Evolutionary conservation across 2,888 invertebrate genomes (phyloP), one percentile per base, ranked within the genome.

Genomic region (Cheilosia vernalis): DNA sequence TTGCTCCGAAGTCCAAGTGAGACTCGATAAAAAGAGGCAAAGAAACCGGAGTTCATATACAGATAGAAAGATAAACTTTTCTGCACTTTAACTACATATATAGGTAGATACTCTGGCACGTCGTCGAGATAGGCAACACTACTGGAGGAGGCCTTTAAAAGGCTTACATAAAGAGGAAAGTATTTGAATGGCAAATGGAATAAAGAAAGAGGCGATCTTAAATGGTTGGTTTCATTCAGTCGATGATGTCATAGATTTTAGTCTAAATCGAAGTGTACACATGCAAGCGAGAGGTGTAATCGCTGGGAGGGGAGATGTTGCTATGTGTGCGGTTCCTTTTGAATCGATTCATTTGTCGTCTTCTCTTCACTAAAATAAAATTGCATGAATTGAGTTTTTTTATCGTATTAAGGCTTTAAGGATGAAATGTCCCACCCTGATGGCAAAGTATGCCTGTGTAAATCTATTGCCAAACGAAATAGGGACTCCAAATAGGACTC

Each of bases 121-220:
- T 17, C 30, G 30, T 30, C 10, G 60, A 40, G 61, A 47, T 30
- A 17, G 3, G 10, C 10, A 37, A 4, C 13, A 37, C 9, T 30
- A 9, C 30, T 30, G 30, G 19, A 60, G 19, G 33, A 67, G 60
- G 78, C 69, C 19, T 61, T 47, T 56, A 61, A 30, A 69, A 40
- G 63, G 37, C 40, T 53, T 33, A 44, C 37, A 13, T 47, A 37
- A 15, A 55, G 67, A 70, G 70, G 70, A 70, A 44, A 15, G 37
- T 24, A 47, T 73, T 61, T 70, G 63, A 82, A 70, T 76, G 55
- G 58, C 55, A 74, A 76, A 53, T 63, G 74, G 61, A 74, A 74
- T 47, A 55, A 61, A 19, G 44, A 33, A 49, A 42, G 33, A 42
- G 56, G 19, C 15, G 40, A 69, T 67, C 49, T 47, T 6, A 63